Conservation (phyloP, 2,888 invertebrate species). For the Ormyrus labotus region DNA sequence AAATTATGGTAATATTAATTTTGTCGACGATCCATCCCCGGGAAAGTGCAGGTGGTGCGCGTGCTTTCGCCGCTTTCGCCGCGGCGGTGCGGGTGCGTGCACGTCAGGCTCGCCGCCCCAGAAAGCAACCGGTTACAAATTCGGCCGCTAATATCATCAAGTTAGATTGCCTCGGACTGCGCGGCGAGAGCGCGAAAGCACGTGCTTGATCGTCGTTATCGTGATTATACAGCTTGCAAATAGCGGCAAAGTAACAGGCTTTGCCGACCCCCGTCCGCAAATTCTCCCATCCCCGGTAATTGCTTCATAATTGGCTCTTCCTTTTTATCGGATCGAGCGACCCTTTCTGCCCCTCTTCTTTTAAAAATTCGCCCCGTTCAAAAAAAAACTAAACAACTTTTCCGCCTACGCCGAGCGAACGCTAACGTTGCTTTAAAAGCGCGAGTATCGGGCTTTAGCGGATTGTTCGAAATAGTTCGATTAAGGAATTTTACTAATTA, state of each 20-base stretch:
- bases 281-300: neutral
- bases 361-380: too few species aligned
- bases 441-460: too few species aligned
- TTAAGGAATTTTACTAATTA: too few species aligned
- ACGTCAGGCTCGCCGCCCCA: neutral
- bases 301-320: constrained; percentile 19
- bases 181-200: constrained; percentile 18
- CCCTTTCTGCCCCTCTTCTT: too few species aligned
- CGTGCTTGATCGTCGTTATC: constrained; percentile 28
- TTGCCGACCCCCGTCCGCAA: neutral
- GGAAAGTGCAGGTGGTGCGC: neutral
- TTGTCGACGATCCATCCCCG: constrained; percentile 48
- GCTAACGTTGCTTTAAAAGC: too few species aligned
- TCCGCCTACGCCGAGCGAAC: too few species aligned
- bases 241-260: constrained; percentile 1
- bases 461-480: too few species aligned
- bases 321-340: neutral
- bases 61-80: neutral
- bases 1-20: constrained; percentile 70
- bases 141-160: constrained; percentile 64
- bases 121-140: constrained; percentile 62
- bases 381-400: too few species aligned
- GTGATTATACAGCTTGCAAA: neutral
- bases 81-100: neutral
- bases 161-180: constrained; percentile 58